Percentiles rank a stretch among this genome's conserved stretches.
These are phyloP conservation scores for Prionace glauca DNA, from an alignment of 2,797 vertebrate genomes.

Conservation along the genomic window DNA sequence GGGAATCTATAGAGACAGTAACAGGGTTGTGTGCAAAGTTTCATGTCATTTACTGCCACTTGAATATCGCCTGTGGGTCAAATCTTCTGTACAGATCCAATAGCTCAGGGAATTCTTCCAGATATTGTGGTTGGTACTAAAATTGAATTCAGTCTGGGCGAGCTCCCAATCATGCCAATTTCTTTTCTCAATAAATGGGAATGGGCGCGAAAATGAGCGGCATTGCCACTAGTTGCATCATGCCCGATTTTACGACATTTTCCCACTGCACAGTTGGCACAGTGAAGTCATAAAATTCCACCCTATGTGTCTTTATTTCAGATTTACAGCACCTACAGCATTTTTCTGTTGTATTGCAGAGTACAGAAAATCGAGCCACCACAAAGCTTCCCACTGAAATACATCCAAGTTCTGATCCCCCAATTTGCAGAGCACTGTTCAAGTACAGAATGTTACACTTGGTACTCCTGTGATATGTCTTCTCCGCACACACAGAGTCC, in stretches of 20 bases:
- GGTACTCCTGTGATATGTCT: not conserved
- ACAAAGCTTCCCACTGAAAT: not conserved
- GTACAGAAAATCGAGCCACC: not conserved
- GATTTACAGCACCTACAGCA: not conserved
- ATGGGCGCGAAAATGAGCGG: too few species aligned
- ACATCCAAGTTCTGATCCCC: not conserved
- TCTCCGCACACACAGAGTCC: not conserved
- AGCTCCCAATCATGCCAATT: too few species aligned
- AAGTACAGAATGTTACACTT: not conserved
- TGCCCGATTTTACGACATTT: too few species aligned
- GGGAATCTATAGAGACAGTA: not conserved
- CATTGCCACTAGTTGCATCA: too few species aligned
- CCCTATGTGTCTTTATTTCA: not conserved
- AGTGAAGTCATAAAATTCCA: too few species aligned
- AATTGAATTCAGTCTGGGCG: too few species aligned
- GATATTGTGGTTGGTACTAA: too few species aligned
- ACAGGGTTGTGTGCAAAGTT: not conserved
- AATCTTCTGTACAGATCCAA: not conserved
- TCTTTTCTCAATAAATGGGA: too few species aligned
- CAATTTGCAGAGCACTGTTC: not conserved
- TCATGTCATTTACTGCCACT: not conserved
- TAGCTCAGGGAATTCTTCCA: not conserved
- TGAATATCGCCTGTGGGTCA: not conserved
- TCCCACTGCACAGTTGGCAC: too few species aligned
- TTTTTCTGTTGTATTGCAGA: not conserved